Conservation (phyloP, 2,797 vertebrate genomes). For the Dallia pectoralis region DNA sequence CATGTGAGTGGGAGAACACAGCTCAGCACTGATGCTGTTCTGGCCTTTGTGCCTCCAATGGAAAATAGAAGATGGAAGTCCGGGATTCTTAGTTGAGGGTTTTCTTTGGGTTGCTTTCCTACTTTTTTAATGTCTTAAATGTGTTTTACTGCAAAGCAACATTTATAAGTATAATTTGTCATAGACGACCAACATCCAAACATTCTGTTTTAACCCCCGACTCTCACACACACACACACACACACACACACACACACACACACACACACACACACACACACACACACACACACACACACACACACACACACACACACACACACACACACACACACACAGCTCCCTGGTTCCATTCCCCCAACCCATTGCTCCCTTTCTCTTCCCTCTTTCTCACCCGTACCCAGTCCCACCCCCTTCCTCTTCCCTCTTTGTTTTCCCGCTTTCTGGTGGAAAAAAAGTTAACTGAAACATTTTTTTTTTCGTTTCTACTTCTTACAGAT, state of each 20-base stretch:
- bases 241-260: not conserved
- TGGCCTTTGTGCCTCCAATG: conserved; percentile 57
- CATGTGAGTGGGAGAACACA: conserved; percentile 41
- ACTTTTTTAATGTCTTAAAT: too few species aligned
- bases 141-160: too few species aligned
- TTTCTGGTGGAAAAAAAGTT: conserved; percentile 68
- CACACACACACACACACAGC: too few species aligned
- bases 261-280: too few species aligned
- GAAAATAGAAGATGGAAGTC: conserved; percentile 69
- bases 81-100: conserved; percentile 60
- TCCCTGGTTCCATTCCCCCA: too few species aligned
- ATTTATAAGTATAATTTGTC: too few species aligned
- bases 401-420: not conserved
- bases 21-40: conserved; percentile 50
- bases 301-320: not conserved
- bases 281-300: not conserved
- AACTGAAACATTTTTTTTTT: conserved; percentile 58
- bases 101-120: conserved; percentile 68
- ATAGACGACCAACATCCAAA: too few species aligned
- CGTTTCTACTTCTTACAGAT: conserved; percentile 47
- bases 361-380: too few species aligned
- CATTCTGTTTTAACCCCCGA: too few species aligned
- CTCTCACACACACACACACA: not conserved
- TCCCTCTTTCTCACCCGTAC: too few species aligned
- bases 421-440: conserved; percentile 7